These are phyloP conservation scores for Zosterops borbonicus DNA, from an alignment of 2,113 vertebrate genomes.

Conservation along the genomic window DNA sequence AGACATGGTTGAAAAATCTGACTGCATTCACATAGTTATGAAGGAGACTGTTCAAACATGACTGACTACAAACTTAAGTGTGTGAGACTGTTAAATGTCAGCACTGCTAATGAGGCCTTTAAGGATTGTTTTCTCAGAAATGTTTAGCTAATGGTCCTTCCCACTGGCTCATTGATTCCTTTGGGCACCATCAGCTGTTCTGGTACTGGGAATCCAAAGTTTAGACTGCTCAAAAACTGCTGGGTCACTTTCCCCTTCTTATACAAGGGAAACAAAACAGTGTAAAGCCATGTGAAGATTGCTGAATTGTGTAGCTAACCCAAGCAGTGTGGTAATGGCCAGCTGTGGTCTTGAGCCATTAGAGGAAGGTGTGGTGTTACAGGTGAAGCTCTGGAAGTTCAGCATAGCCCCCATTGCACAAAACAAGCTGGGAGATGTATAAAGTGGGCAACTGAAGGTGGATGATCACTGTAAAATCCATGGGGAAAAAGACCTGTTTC, in stretches of 20 bases:
- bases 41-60: neutral
- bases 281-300: neutral
- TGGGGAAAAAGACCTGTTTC: neutral
- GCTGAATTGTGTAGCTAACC: neutral
- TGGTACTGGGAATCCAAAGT: neutral
- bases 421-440: neutral
- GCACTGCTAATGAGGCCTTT: neutral
- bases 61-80: neutral
- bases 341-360: neutral
- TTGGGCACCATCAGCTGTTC: neutral
- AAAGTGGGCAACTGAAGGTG: neutral
- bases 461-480: neutral
- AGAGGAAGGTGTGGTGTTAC: neutral
- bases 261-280: neutral
- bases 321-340: neutral
- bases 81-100: neutral
- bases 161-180: neutral
- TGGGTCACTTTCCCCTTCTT: neutral
- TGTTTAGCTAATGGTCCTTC: neutral
- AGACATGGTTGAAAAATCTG: neutral
- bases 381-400: neutral
- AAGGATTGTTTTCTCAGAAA: slow-evolving; percentile 4
- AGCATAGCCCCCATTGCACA: neutral
- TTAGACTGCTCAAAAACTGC: neutral
- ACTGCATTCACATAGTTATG: neutral